Evolutionary conservation across 2,113 vertebrate species (phyloP).

Genomic region (Crotophaga sulcirostris): DNA sequence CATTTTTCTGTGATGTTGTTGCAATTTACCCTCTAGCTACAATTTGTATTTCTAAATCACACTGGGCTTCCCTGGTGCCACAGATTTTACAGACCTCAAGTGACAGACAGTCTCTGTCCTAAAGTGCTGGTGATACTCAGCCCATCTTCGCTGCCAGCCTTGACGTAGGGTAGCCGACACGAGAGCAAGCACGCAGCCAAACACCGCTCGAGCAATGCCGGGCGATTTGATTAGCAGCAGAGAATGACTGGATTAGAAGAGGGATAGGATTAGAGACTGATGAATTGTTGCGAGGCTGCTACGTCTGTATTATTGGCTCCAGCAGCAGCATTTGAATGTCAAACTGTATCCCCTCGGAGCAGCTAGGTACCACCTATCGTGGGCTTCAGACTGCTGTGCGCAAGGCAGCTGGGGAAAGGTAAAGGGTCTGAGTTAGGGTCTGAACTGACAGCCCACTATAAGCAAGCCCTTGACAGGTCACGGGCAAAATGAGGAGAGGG

Average conservation of each 20-base stretch:
- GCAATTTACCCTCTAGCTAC: not conserved
- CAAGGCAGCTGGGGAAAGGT: not conserved
- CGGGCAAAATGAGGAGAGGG: not conserved
- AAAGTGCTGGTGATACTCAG: not conserved
- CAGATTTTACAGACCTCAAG: not conserved
- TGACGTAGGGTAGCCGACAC: not conserved
- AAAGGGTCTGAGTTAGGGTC: not conserved
- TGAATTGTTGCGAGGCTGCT: not conserved
- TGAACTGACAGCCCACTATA: not conserved
- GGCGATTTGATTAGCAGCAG: not conserved
- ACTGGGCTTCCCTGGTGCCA: not conserved
- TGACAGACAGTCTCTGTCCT: not conserved
- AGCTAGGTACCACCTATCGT: fast-evolving
- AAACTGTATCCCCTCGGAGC: fast-evolving
- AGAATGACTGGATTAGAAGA: not conserved
- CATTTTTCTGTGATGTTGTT: not conserved
- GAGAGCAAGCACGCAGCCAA: not conserved
- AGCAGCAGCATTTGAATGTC: not conserved
- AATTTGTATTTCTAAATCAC: not conserved
- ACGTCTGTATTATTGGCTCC: not conserved
- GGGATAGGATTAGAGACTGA: not conserved
- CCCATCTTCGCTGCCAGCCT: not conserved
- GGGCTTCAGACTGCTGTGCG: fast-evolving
- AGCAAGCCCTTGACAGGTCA: not conserved
- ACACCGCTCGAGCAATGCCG: fast-evolving